Base-by-base conservation (phyloP, 1,140 invertebrate species). In the Conopomorpha cramerella region DNA sequence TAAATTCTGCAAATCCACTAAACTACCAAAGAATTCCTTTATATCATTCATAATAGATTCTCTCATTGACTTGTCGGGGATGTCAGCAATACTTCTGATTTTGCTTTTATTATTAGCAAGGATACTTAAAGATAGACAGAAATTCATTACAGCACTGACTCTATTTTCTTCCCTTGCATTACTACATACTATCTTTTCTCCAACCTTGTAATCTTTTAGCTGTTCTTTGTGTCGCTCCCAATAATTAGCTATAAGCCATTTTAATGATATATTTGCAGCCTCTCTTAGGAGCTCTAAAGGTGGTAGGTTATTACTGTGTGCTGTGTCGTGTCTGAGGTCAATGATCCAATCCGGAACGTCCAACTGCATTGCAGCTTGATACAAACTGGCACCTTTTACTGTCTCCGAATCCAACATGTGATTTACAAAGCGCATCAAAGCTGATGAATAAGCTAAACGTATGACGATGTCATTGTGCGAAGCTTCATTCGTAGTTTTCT, bases 341-440 rank as follows among this genome's bases (percentile, higher is more conserved):
- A 87, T 80, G 38, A 88, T 79, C 85, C 85, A 87, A 25, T 81
- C 77, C 11, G 85, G 85, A 28, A 87, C 80, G 18, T 80, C 79
- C 13, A 83, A 45, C 41, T 78, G 74, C 16, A 73, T 72, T 1
- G 83, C 84, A 16, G 84, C 80, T 46, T 79, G 56, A 43, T 82
- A 81, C 27, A 86, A 55, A 18, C 82, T 82, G 1, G 57, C 49
- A 13, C 77, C 71, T 49, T 79, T 81, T 0, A 58, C 71, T 12
- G 78, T 71, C 34, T 78, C 74, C 35, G 76, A 53, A 36, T 82
- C 79, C 12, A 80, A 60, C 47, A 83, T 82, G 39, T 84, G 79
- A 70, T 86, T 86, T 7, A 86, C 63, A 57, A 83, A 82, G 42
- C 84, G 79, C 74, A 85, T 84, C 26, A 87, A 68, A 2, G 78